These are phyloP conservation scores for Stenopsyche tienmushanensis DNA, from an alignment of 1,140 invertebrate genomes.

Conservation along the genomic window DNA sequence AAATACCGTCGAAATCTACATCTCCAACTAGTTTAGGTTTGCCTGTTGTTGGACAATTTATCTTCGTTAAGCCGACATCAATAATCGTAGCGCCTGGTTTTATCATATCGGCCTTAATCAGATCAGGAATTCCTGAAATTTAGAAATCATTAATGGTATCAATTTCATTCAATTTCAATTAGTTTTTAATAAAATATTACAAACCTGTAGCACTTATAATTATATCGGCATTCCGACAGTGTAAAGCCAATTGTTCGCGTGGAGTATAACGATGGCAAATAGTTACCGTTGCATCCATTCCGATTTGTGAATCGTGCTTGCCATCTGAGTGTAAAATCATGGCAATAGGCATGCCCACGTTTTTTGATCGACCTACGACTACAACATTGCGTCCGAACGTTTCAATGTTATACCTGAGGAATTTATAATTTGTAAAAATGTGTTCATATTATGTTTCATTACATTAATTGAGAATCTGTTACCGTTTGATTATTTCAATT, in stretches of 20 bases:
- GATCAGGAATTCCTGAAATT: conserved; percentile 67
- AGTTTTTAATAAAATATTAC: conserved; percentile 22
- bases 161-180: background rate
- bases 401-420: conserved; percentile 67
- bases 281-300: conserved; percentile 81
- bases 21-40: conserved; percentile 82
- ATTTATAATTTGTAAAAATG: conserved; percentile 25
- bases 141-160: conserved; percentile 23
- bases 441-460: conserved; percentile 1
- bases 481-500: conserved; percentile 71
- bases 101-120: conserved; percentile 83
- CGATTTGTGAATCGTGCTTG: conserved; percentile 59
- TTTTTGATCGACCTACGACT: conserved; percentile 84
- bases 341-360: conserved; percentile 85
- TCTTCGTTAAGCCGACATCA: conserved; percentile 82
- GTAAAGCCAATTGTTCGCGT: conserved; percentile 66
- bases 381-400: conserved; percentile 86
- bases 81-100: conserved; percentile 86
- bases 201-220: conserved; percentile 75
- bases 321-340: conserved; percentile 78
- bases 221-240: conserved; percentile 76
- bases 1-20: conserved; percentile 76
- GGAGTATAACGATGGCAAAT: conserved; percentile 87
- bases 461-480: conserved; percentile 17
- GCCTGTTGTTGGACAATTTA: conserved; percentile 63